Conservation (phyloP, 2,888 invertebrate species). For the Platycheirus rosarum region DNA sequence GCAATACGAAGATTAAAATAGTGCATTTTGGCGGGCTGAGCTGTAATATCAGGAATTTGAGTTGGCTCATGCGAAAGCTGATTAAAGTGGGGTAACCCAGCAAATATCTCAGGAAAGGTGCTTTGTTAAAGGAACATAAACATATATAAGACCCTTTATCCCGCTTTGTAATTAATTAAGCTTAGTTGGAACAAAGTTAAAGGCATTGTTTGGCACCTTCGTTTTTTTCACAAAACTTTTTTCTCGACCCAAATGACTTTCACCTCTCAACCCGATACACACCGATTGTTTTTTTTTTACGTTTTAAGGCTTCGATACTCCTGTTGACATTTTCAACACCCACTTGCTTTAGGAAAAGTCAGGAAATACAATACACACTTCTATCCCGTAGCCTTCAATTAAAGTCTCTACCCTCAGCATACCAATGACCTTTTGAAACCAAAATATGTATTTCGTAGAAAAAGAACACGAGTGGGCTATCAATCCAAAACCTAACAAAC, state of each 20-base stretch:
- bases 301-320: neutral
- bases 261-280: neutral
- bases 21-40: too few species aligned
- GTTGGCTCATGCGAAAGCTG: too few species aligned
- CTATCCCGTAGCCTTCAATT: slow-evolving; percentile 8
- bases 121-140: too few species aligned
- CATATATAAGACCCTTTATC: too few species aligned
- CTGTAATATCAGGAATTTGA: too few species aligned
- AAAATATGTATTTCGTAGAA: neutral
- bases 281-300: neutral
- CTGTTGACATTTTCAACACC: slow-evolving; percentile 24
- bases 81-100: too few species aligned
- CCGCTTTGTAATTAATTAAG: too few species aligned
- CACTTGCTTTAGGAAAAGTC: neutral
- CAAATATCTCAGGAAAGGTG: too few species aligned
- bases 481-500: neutral
- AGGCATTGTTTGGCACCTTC: too few species aligned
- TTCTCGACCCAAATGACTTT: neutral
- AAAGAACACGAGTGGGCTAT: neutral
- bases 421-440: slow-evolving; percentile 19
- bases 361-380: neutral
- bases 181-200: too few species aligned
- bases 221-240: too few species aligned
- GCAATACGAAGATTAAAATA: too few species aligned
- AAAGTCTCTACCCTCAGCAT: slow-evolving; percentile 20